Evolutionary conservation across 1,140 invertebrate species (phyloP).

Genomic region (Caenorhabditis briggsae): DNA sequence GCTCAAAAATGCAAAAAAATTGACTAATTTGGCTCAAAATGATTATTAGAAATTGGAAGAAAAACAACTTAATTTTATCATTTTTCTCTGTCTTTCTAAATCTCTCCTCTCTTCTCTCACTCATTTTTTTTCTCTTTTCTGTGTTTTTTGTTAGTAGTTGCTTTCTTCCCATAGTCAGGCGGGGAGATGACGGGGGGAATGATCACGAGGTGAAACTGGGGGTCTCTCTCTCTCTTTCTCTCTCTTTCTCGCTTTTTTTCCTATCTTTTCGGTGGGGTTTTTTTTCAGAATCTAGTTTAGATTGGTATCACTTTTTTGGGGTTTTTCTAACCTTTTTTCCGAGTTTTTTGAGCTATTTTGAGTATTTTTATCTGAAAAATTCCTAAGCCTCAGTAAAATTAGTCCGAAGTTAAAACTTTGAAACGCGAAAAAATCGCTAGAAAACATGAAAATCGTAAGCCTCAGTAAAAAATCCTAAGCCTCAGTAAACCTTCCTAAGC

Average conservation of each 20-base stretch:
- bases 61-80: no score
- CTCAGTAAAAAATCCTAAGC: background rate
- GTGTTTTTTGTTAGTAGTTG: background rate
- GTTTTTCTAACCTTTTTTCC: background rate
- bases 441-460: no score
- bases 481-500: background rate
- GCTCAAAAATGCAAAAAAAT: no score
- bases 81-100: background rate
- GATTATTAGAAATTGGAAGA: no score
- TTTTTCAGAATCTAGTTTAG: no score
- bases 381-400: background rate
- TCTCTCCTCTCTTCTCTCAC: background rate
- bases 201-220: background rate
- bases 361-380: background rate
- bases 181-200: background rate
- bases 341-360: background rate
- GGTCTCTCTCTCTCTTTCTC: no score
- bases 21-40: no score
- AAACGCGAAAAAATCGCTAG: no score
- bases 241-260: background rate
- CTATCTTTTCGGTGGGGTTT: background rate
- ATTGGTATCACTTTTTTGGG: background rate
- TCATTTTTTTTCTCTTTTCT: background rate
- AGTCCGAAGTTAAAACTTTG: no score
- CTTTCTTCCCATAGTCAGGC: background rate